Evolutionary conservation across 1,140 invertebrate genomes (phyloP).

Genomic region (Orius laevigatus): DNA sequence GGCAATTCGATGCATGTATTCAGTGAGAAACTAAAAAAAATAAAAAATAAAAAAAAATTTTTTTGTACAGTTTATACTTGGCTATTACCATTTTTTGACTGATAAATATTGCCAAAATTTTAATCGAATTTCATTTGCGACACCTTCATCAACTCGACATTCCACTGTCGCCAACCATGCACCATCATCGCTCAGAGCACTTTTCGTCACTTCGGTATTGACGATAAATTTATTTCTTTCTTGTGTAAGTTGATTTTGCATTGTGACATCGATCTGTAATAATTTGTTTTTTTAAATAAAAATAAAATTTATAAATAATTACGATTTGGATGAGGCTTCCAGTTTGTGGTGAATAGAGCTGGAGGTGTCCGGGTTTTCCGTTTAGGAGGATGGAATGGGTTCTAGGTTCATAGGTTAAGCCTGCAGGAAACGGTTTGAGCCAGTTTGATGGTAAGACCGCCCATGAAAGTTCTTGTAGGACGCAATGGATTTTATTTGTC

Average conservation of each 20-base stretch:
- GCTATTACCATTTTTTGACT: constrained; percentile 46
- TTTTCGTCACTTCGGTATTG: constrained; percentile 50
- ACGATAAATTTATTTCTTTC: constrained; percentile 38
- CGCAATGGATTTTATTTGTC: constrained; percentile 35
- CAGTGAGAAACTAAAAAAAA: constrained; percentile 40
- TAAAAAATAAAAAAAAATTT: constrained; percentile 11
- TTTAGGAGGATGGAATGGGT: constrained; percentile 54
- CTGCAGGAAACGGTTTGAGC: constrained; percentile 38
- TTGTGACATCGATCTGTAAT: constrained; percentile 55
- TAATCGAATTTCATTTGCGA: constrained; percentile 45
- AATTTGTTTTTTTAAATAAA: constrained; percentile 3
- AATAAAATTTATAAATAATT: constrained; percentile 25
- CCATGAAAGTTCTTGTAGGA: constrained; percentile 52
- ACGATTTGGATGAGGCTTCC: constrained; percentile 59
- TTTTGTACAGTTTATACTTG: constrained; percentile 16
- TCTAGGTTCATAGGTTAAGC: constrained; percentile 46
- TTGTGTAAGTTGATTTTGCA: constrained; percentile 50
- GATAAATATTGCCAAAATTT: constrained; percentile 64
- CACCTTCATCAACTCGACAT: constrained; percentile 37
- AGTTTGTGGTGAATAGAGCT: constrained; percentile 55
- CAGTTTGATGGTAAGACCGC: constrained; percentile 29
- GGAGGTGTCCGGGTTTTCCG: constrained; percentile 58
- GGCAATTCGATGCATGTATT: constrained; percentile 59
- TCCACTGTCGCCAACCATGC: constrained; percentile 68
- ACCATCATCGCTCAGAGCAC: constrained; percentile 46